Conservation (phyloP, 2,888 invertebrate species). For the Sipha maydis region DNA sequence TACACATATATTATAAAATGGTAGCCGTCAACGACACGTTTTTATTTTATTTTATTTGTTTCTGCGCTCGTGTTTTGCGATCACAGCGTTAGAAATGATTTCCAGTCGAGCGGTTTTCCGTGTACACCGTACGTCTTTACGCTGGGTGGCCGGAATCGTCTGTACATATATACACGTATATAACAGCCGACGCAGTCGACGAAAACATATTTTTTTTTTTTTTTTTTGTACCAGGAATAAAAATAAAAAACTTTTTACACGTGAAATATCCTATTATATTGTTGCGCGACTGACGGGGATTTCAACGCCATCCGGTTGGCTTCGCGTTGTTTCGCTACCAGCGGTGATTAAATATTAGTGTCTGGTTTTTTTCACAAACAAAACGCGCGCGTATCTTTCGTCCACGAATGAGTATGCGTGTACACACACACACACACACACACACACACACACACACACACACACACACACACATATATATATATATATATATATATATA, state of each 20-base stretch:
- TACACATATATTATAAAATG: background rate
- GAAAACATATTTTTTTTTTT: background rate
- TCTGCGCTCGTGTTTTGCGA: background rate
- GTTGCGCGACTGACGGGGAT: background rate
- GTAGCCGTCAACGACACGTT: slow-evolving; percentile 16
- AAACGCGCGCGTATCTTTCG: no score
- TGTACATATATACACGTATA: background rate
- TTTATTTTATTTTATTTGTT: slow-evolving; percentile 3
- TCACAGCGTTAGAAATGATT: background rate
- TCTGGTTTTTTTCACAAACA: no score
- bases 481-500: no score
- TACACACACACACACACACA: no score
- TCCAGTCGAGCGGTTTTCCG: background rate
- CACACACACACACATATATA: no score
- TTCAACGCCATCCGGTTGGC: background rate
- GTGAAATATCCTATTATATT: background rate
- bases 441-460: no score
- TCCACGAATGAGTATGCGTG: background rate
- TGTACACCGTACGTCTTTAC: background rate
- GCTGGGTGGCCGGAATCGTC: background rate
- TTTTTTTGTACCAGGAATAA: background rate
- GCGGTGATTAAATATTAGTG: no score
- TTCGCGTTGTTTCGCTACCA: no score
- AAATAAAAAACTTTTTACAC: background rate
- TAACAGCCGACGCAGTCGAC: background rate